A percentile compares a stretch with the other conserved stretches of the same genome.
These are phyloP conservation scores for Caenorhabditis doughertyi DNA, from an alignment of 2,888 invertebrate genomes.

Conservation along the genomic window DNA sequence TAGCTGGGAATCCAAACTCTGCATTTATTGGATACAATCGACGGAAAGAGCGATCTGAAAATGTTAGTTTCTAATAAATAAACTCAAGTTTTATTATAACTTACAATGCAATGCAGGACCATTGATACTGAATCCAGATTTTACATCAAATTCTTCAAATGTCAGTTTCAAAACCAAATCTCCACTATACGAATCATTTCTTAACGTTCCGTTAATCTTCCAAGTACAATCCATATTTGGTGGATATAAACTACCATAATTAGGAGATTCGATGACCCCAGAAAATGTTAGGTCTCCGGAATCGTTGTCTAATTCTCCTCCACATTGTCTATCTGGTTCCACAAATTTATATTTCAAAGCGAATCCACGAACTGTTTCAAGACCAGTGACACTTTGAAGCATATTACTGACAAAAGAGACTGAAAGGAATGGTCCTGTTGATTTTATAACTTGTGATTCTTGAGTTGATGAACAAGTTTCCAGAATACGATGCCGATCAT, in stretches of 20 bases:
- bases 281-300: constrained; percentile 53
- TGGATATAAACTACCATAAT: constrained; percentile 82
- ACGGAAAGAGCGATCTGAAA: constrained; percentile 50
- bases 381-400: constrained; percentile 35
- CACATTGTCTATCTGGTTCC: constrained; percentile 68
- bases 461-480: constrained; percentile 59
- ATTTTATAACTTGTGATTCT: constrained; percentile 35
- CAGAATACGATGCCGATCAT: constrained; percentile 60
- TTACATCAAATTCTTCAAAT: constrained; percentile 66
- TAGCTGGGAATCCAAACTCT: background rate
- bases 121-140: constrained; percentile 50
- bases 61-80: background rate
- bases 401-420: constrained; percentile 64
- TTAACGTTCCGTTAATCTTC: constrained; percentile 80
- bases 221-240: constrained; percentile 84
- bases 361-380: constrained; percentile 68
- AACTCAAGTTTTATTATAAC: background rate
- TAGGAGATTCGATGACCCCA: constrained; percentile 78
- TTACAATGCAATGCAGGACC: constrained; percentile 38
- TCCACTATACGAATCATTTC: constrained; percentile 49
- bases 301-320: constrained; percentile 63
- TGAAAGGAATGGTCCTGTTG: constrained; percentile 70
- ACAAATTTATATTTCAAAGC: constrained; percentile 71
- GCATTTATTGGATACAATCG: constrained; percentile 13
- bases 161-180: constrained; percentile 61